A percentile compares a stretch with the other conserved stretches of the same genome.
Evolutionary conservation across 2,113 vertebrate genomes (phyloP).

Genomic region (Chiloscyllium plagiosum): DNA sequence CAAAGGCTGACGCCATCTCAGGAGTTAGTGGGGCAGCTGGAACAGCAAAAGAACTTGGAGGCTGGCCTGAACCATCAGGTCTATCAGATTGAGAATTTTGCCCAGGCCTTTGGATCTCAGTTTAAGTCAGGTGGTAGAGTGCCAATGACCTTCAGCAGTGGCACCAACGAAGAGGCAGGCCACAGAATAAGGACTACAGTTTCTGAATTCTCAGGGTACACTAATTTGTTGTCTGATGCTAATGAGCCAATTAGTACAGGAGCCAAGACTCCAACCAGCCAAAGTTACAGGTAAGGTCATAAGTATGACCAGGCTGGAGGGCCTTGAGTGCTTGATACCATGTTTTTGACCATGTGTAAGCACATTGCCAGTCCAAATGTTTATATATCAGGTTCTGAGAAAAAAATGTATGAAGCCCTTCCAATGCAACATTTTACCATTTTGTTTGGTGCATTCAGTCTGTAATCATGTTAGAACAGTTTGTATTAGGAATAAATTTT

Average conservation of each 20-base stretch:
- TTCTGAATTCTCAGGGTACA: slow-evolving; percentile 99
- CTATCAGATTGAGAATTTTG: slow-evolving; percentile 99
- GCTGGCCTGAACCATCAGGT: slow-evolving; percentile 80
- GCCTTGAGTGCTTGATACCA: slow-evolving; percentile 57
- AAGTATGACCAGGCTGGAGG: slow-evolving; percentile 63
- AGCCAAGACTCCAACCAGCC: slow-evolving; percentile 97
- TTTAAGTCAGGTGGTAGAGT: slow-evolving; percentile 94
- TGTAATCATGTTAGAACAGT: slow-evolving; percentile 76
- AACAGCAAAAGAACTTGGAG: slow-evolving; percentile 88
- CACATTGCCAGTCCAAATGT: slow-evolving; percentile 99
- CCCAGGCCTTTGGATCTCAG: slow-evolving; percentile 98
- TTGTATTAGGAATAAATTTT: slow-evolving; percentile 71
- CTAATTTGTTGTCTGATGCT: slow-evolving; percentile 97
- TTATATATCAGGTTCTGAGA: slow-evolving; percentile 83
- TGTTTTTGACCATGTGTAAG: slow-evolving; percentile 78
- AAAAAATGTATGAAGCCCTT: slow-evolving; percentile 85
- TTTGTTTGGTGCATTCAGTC: slow-evolving; percentile 78
- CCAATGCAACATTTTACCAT: slow-evolving; percentile 86
- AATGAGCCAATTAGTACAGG: slow-evolving; percentile 94
- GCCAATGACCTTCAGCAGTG: slow-evolving; percentile 82
- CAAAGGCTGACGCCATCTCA: slow-evolving; percentile 98
- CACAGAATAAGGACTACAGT: slow-evolving; percentile 94
- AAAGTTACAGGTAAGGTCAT: slow-evolving; percentile 97
- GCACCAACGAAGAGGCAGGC: slow-evolving; percentile 85
- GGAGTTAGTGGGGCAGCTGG: slow-evolving; percentile 95